phyloP scores from a whole-genome alignment of 1,140 invertebrate genomes.

The Saccostrea glomerata region DNA sequence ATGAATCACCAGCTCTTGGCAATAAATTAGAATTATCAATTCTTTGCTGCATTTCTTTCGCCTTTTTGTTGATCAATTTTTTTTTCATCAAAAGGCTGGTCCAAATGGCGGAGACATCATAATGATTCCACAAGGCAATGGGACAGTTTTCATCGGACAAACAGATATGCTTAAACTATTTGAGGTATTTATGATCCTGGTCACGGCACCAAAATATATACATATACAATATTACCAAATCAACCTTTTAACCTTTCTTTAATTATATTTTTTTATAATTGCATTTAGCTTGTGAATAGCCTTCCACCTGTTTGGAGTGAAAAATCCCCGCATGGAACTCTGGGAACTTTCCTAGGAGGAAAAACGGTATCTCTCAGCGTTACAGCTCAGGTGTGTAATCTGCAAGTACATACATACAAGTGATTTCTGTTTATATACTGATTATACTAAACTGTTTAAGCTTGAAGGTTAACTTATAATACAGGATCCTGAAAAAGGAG shows the following conservation, averaged over 20 bases:
- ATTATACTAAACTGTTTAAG: too few species aligned
- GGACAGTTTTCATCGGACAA: conserved; percentile 60
- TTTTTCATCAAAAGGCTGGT: conserved; percentile 50
- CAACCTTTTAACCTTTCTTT: too few species aligned
- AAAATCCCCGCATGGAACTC: conserved; percentile 58
- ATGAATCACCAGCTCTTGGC: too few species aligned
- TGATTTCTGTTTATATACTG: too few species aligned
- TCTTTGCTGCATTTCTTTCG: too few species aligned
- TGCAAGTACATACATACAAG: background rate
- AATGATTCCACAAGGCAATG: conserved; percentile 55
- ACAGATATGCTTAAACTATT: conserved; percentile 62
- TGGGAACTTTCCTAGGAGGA: conserved; percentile 61
- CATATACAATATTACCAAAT: background rate
- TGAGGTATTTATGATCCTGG: conserved; percentile 46
- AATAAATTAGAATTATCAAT: too few species aligned
- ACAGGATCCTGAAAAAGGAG: conserved; percentile 63
- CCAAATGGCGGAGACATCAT: conserved; percentile 59
- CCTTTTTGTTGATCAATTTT: too few species aligned
- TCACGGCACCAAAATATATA: background rate
- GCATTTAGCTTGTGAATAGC: conserved; percentile 61
- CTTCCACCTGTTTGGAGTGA: conserved; percentile 62
- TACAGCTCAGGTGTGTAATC: background rate
- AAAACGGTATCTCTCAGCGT: conserved; percentile 43
- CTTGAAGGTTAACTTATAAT: background rate
- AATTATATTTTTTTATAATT: background rate